Evolutionary conservation across 2,797 vertebrate species (phyloP).

Genomic region (Tragopan temminckii): DNA sequence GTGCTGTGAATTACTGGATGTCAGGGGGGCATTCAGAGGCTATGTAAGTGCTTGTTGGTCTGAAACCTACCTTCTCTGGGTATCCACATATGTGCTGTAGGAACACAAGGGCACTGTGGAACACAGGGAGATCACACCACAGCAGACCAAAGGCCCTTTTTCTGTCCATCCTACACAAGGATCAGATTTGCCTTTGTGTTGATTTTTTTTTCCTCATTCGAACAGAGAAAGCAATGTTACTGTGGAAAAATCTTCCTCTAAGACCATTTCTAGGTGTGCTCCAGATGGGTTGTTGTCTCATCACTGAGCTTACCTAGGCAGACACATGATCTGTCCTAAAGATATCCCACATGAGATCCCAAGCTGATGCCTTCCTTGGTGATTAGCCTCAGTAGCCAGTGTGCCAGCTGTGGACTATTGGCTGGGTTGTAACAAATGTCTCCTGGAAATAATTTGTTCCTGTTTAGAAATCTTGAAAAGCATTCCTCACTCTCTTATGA

Average conservation of each 20-base stretch:
- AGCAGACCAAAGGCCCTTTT: neutral
- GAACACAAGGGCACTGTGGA: neutral
- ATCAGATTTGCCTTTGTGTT: neutral
- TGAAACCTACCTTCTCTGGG: neutral
- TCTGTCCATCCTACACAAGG: neutral
- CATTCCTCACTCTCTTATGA: neutral
- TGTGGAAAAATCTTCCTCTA: neutral
- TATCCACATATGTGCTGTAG: accelerated
- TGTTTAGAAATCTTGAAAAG: neutral
- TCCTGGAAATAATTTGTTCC: neutral
- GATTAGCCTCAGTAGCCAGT: neutral
- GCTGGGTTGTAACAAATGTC: neutral
- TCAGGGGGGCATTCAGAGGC: neutral
- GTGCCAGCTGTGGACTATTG: neutral
- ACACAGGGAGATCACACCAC: neutral
- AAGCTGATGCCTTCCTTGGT: neutral
- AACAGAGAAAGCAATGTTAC: neutral
- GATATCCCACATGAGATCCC: neutral
- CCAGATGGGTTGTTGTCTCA: neutral
- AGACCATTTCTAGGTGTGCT: neutral
- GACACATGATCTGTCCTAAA: neutral
- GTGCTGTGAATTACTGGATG: accelerated
- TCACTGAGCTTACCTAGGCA: neutral
- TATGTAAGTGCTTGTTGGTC: neutral
- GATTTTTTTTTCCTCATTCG: neutral